These are phyloP conservation scores for Bos indicus DNA, from an alignment of 2,113 vertebrate genomes.

Conservation along the genomic window DNA sequence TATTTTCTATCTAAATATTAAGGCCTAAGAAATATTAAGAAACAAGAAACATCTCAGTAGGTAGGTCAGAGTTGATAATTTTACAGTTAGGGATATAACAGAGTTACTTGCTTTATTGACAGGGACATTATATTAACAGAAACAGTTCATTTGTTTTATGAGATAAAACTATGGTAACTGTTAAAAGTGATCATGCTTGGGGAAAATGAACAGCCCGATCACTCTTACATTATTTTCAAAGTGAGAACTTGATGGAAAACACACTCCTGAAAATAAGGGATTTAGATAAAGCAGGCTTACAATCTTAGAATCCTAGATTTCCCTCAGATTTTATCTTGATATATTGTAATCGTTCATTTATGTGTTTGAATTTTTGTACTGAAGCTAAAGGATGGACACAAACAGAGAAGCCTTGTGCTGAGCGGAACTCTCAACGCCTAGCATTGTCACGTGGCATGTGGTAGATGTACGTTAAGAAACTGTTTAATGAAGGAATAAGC, in stretches of 20 bases:
- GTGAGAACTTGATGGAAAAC: neutral
- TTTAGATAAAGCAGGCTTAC: neutral
- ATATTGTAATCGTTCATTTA: neutral
- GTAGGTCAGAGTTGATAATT: neutral
- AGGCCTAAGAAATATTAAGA: neutral
- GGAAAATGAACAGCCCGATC: neutral
- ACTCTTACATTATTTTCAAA: neutral
- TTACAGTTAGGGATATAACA: neutral
- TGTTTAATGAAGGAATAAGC: neutral
- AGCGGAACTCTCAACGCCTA: neutral
- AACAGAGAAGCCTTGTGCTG: neutral
- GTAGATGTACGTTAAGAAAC: neutral
- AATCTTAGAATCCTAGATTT: neutral
- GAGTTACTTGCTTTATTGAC: neutral
- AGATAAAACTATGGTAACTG: neutral
- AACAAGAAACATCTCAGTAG: neutral
- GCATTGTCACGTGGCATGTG: rapidly evolving
- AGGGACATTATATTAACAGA: neutral
- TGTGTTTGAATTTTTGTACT: neutral
- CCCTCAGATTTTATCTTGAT: neutral
- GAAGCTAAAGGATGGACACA: neutral
- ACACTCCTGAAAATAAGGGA: neutral
- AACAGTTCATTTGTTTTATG: neutral
- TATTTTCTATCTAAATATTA: neutral
- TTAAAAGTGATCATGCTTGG: neutral